A percentile compares a stretch with the other conserved stretches of the same genome.
Evolutionary conservation across 2,113 vertebrate species (phyloP).

Genomic region (Pelodiscus sinensis): DNA sequence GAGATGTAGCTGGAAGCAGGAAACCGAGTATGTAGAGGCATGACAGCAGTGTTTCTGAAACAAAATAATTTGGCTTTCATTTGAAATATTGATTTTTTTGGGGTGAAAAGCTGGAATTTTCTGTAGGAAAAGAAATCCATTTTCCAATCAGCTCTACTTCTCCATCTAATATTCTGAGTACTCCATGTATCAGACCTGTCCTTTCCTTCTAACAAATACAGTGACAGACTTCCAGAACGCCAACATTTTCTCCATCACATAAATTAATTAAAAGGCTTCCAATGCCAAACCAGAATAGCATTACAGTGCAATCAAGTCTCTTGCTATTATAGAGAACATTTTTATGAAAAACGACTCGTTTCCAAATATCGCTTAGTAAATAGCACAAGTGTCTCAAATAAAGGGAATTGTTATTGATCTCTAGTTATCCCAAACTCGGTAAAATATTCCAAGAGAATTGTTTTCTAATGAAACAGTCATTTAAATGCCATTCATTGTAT

Average conservation of each 20-base stretch:
- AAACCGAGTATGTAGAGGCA: background rate
- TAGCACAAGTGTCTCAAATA: constrained; percentile 67
- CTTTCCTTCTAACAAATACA: background rate
- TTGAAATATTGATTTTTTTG: background rate
- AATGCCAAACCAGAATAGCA: constrained; percentile 17
- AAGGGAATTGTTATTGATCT: constrained; percentile 75
- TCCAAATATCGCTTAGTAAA: constrained; percentile 58
- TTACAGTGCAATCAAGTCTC: constrained; percentile 39
- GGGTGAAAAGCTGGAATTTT: background rate
- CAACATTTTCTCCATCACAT: background rate
- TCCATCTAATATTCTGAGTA: rapidly evolving
- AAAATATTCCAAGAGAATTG: constrained; percentile 71
- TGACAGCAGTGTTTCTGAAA: background rate
- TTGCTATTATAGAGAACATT: constrained; percentile 48
- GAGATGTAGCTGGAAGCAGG: rapidly evolving
- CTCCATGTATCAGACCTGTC: background rate
- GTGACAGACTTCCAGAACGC: background rate
- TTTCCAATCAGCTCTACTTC: background rate
- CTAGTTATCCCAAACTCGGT: constrained; percentile 67
- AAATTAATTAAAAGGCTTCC: background rate
- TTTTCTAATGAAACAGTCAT: constrained; percentile 78
- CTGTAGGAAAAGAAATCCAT: background rate
- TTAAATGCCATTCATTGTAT: constrained; percentile 80
- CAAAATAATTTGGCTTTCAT: background rate
- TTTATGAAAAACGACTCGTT: constrained; percentile 65